Base-by-base conservation (phyloP, 2,113 vertebrate genomes). In the Nycticorax nycticorax region DNA sequence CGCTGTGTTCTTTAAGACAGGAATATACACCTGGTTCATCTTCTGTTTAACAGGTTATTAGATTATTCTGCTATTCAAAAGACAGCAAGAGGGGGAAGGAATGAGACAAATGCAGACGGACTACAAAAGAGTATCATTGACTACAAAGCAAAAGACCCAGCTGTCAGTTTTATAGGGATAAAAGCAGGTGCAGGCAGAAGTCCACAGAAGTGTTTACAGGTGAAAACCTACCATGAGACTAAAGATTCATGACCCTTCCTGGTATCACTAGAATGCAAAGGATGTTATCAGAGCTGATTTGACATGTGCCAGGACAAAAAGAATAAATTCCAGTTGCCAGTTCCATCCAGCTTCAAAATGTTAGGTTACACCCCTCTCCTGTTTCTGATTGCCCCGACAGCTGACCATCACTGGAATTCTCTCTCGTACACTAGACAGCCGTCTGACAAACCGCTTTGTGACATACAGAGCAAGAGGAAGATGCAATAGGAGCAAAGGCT, bases 331-430 rank as follows among this genome's bases (percentile, higher is more conserved):
- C 73, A 60, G 18, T 9, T 62, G 45, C 39, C 28, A 75, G 30
- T 21, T 82, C 22, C 16, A 82, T 10, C 21, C 71, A 85, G 30
- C 39, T 88, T 82, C 27, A 73, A 50, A 75, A 88, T 3, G 15
- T 52, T 27, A 39, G 2, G 5, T 71, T 81, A 59, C 6, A 55
- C 1, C 9, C 23, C 16, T 67, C 73, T 78, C 52, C 62, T 33
- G 16, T 21, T 85, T 78, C 48, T 7, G 23, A 11, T 2, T 39
- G 28, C 12, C 9, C 59, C 1, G 1, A 22, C 0, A 89, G 73
- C 13, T 2, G 6, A 33, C 24, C 9, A 4, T 21, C 37, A 19
- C 33, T 41, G 32, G 21, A 66, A 77, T 33, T 48, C 21, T 48
- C 26, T 60, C 27, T 59, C 3, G 0, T 48, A 88, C 30, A 53